Evolutionary conservation across 2,888 invertebrate genomes (phyloP), one percentile per base, ranked within the genome.

Genomic region (Polydrusus cervinus): DNA sequence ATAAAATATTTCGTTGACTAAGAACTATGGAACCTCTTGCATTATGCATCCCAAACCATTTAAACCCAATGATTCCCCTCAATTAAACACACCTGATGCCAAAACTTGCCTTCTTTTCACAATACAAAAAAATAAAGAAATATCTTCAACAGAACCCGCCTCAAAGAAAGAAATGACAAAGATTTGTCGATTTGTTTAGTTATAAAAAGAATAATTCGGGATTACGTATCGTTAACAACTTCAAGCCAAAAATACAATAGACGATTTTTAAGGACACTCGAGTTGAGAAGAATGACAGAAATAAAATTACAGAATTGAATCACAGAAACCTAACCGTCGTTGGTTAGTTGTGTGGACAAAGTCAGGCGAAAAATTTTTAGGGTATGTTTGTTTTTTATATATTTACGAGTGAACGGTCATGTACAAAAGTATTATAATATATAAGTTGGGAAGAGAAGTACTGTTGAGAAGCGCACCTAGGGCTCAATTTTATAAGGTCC

Each of bases 71-170:
- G 65, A 34, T 71, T 71, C 71, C 64, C n/a, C 57, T 55, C 65
- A 71, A 71, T 71, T 71, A 55, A 64, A 45, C 71, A 40, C 16
- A 13, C 25, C 20, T 65, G 45, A 16, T 65, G 45, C 45, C 45
- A 14, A 3, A 64, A 65, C 71, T 71, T 71, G 71, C 71, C 71
- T 71, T 65, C 30, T 25, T 45, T 55, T 45, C 65, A 71, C 71
- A 71, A 71, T 71, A 18, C 64, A 18, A 45, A 65, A 62, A 71
- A 71, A 71, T 71, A 71, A 62, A 71, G 62, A 71, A 62, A 64
- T 65, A 30, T 55, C 62, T 20, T 20, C 9, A 10, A 65, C 64
- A 65, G 30, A 65, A 47, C 18, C 20, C 25, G 51, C 25, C 61
- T 61, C 18, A 49, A 51, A 69, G 47, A 13, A 20, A 55, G 47